Base-by-base conservation (phyloP, 2,113 vertebrate genomes). In the Atractosteus spatula region DNA sequence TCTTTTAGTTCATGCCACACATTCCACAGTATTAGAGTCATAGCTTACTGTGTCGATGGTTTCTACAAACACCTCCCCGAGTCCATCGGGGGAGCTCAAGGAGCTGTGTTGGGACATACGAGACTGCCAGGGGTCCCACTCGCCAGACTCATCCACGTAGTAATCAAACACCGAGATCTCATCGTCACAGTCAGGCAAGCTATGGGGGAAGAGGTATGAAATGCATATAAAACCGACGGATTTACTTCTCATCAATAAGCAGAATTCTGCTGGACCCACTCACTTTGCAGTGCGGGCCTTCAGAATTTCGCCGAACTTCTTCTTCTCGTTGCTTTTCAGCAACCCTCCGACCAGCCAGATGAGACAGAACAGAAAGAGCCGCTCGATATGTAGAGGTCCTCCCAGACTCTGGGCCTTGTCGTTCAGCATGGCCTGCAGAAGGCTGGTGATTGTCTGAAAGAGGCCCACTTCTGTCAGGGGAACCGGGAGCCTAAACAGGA, bases 321-420 rank as follows among this genome's bases (percentile, higher is more conserved):
- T 77, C n/a, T 72, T 73, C 41, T 77, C 76, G 44, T 59, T 7
- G 54, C 7, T 55, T 65, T 74, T 61, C 59, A 77, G 57, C 4
- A 77, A 68, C 8, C 68, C 64, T 17, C 76, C 76, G 41, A 74
- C 71, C 2, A 71, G 66, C 76, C 76, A 77, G 42, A 74, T 73
- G 11, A 77, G 76, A 41, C 76, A 77, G 55, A 74, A 77, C 13
- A 77, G 69, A 6, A 77, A 77, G 54, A 77, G 76, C 12, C 71
- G 70, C 63, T 77, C 76, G 61, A 77, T 77, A 45, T 77, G 76
- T 16, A 77, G 62, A 29, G 71, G 76, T 42, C 76, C 76, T 29
- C 76, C 76, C 43, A 77, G 62, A 63, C 76, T 77, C 68, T 77
- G 76, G 29, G 76, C 76, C 44, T 77, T 77, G 43, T 77, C 76